These are phyloP conservation scores for Lepeophtheirus salmonis DNA, from an alignment of 1,140 invertebrate genomes.

Conservation along the genomic window DNA sequence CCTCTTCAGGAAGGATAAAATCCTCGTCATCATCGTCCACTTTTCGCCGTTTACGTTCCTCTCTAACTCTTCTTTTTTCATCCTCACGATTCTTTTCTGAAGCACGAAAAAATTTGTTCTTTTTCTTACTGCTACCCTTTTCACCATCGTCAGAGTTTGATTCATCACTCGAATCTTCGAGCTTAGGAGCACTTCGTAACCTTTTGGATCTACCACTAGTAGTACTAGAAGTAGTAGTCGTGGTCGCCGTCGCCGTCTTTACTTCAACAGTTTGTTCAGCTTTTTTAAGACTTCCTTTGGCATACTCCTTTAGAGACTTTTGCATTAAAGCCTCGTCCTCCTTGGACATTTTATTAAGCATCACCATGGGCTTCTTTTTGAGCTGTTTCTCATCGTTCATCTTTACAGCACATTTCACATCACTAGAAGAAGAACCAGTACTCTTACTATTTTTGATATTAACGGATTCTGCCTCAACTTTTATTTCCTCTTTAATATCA, in stretches of 20 bases:
- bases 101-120: slow-evolving; percentile 33
- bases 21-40: slow-evolving; percentile 16
- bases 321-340: slow-evolving; percentile 41
- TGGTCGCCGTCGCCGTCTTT: slow-evolving; percentile 11
- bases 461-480: background rate
- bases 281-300: slow-evolving; percentile 1
- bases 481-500: slow-evolving; percentile 15
- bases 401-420: no score
- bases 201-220: no score
- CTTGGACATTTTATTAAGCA: slow-evolving; percentile 38
- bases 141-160: slow-evolving; percentile 19
- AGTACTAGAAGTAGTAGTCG: background rate
- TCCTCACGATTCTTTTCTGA: slow-evolving; percentile 27
- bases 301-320: slow-evolving; percentile 37
- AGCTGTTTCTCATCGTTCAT: no score
- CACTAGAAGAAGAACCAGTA: background rate
- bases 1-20: background rate
- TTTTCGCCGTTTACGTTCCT: slow-evolving; percentile 16
- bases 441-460: background rate
- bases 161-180: no score
- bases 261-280: slow-evolving; percentile 14
- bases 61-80: slow-evolving; percentile 24
- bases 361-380: slow-evolving; percentile 24
- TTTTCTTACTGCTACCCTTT: slow-evolving; percentile 21
- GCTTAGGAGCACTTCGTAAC: no score